phyloP scores from a whole-genome alignment of 2,888 invertebrate species.

The Lasius platythorax region DNA sequence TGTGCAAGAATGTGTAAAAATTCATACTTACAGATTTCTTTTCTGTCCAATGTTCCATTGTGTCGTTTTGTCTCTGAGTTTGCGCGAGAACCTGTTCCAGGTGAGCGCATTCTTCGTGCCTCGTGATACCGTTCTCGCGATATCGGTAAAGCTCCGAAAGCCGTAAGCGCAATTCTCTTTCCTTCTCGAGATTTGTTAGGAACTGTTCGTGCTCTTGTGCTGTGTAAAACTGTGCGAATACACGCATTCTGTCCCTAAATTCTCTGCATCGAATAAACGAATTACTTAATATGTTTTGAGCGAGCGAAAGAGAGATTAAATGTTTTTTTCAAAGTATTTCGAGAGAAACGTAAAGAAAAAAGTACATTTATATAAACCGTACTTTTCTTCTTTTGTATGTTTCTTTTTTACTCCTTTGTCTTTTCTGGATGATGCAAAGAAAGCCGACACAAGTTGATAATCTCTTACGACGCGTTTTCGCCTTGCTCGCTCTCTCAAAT shows the following conservation, averaged over 20 bases:
- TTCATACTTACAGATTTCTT: slow-evolving; percentile 88
- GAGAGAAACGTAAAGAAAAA: slow-evolving; percentile 26
- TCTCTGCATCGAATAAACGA: slow-evolving; percentile 87
- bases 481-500: slow-evolving; percentile 94
- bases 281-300: not conserved
- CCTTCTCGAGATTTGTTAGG: slow-evolving; percentile 92
- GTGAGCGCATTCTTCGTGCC: slow-evolving; percentile 94
- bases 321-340: slow-evolving; percentile 17
- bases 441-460: slow-evolving; percentile 95
- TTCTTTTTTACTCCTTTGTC: slow-evolving; percentile 87
- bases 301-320: not conserved
- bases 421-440: slow-evolving; percentile 90
- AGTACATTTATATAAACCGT: slow-evolving; percentile 76
- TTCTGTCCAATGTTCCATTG: slow-evolving; percentile 89
- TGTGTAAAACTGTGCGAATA: slow-evolving; percentile 96
- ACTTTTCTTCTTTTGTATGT: slow-evolving; percentile 94
- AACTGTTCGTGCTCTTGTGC: slow-evolving; percentile 94
- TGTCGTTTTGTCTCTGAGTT: slow-evolving; percentile 88
- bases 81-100: slow-evolving; percentile 92
- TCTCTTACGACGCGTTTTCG: slow-evolving; percentile 96
- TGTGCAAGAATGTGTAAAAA: slow-evolving; percentile 53
- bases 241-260: slow-evolving; percentile 93
- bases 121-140: slow-evolving; percentile 94
- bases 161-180: slow-evolving; percentile 94
- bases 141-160: slow-evolving; percentile 94